These are phyloP conservation scores for Cossypha niveicapilla DNA, from an alignment of 2,797 vertebrate species.

Conservation along the genomic window DNA sequence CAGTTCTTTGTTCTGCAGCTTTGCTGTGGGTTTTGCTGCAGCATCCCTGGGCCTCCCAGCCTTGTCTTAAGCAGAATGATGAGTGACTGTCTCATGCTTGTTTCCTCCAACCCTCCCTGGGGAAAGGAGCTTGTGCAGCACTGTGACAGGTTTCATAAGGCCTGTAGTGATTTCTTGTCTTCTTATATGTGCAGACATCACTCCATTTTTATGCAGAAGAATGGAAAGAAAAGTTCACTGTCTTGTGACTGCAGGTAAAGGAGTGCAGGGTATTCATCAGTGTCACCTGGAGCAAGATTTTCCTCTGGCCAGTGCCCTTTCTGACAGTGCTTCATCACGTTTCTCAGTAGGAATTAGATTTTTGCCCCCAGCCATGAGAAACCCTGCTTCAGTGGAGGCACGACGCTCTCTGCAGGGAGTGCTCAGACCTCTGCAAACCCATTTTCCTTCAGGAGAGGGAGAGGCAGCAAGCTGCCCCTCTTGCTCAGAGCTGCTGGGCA, in stretches of 20 bases:
- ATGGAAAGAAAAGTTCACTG: background rate
- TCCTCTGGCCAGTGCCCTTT: background rate
- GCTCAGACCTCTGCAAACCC: background rate
- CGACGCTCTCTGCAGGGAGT: background rate
- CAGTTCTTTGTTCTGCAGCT: background rate
- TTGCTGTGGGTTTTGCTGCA: background rate
- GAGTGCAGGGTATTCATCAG: background rate
- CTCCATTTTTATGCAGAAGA: background rate
- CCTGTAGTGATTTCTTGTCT: background rate
- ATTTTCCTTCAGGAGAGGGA: background rate
- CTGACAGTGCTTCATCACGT: background rate
- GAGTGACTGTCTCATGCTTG: background rate
- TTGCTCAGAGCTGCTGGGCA: background rate
- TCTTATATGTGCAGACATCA: fast-evolving
- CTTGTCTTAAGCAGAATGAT: background rate
- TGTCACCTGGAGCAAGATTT: background rate
- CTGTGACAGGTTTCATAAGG: background rate
- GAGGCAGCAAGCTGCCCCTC: background rate
- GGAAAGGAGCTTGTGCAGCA: background rate
- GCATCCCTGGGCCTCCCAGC: background rate
- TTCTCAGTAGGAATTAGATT: background rate
- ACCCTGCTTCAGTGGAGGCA: background rate
- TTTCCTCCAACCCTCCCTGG: background rate
- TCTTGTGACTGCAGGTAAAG: background rate
- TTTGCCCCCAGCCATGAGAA: background rate